A percentile compares a stretch with the other conserved stretches of the same genome.
Evolutionary conservation across 2,888 invertebrate genomes (phyloP).

Genomic region (Pammene aurita): DNA sequence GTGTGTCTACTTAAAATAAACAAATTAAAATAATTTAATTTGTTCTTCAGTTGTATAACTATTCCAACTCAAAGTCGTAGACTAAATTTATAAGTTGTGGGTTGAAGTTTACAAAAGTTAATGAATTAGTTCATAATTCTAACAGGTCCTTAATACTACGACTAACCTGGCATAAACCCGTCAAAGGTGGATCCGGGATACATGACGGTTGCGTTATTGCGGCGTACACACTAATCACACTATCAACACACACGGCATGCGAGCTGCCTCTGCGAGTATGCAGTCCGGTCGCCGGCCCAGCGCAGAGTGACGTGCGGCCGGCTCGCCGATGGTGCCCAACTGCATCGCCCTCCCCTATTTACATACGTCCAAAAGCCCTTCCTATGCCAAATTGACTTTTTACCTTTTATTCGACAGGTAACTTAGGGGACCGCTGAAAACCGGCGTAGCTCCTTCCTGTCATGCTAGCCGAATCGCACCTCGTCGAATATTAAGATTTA

Average conservation of each 20-base stretch:
- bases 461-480: constrained; percentile 53
- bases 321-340: constrained; percentile 53
- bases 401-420: constrained; percentile 82
- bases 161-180: constrained; percentile 69
- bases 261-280: constrained; percentile 48
- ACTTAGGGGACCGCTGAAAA: constrained; percentile 76
- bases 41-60: too few relatives aligned
- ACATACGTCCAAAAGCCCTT: constrained; percentile 79
- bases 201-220: constrained; percentile 58
- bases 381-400: constrained; percentile 81
- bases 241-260: constrained; percentile 50
- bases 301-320: constrained; percentile 50
- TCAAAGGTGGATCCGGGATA: constrained; percentile 76
- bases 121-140: background rate
- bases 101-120: too few relatives aligned
- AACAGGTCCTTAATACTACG: constrained; percentile 5
- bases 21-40: too few relatives aligned
- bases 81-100: too few relatives aligned
- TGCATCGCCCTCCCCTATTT: constrained; percentile 81
- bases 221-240: constrained; percentile 49
- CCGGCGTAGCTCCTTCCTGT: constrained; percentile 64
- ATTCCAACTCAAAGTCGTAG: too few relatives aligned
- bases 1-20: too few relatives aligned
- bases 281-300: constrained; percentile 47
- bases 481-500: constrained; percentile 44